Evolutionary conservation across 2,797 vertebrate genomes (phyloP).

Genomic region (Xyrichtys novacula): DNA sequence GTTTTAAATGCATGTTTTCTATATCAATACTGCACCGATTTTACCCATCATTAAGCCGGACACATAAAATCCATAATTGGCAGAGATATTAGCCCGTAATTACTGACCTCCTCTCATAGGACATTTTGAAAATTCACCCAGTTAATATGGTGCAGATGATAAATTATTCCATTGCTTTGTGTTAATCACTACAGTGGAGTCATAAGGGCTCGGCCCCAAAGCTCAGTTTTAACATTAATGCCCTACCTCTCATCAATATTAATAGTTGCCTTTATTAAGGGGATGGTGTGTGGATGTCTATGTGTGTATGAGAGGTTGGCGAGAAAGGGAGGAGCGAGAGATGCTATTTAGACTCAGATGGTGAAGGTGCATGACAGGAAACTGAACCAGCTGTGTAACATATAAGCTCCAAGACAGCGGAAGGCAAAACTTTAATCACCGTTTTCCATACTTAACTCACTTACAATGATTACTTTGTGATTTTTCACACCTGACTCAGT

Average conservation of each 20-base stretch:
- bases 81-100: conserved; percentile 80
- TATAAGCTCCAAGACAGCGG: conserved; percentile 3
- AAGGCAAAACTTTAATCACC: conserved; percentile 3
- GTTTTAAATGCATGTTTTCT: conserved; percentile 80
- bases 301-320: not conserved
- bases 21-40: conserved; percentile 79
- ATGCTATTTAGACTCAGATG: conserved; percentile 25
- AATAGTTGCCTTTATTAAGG: conserved; percentile 80
- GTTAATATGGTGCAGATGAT: conserved; percentile 79
- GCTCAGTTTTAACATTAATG: conserved; percentile 87
- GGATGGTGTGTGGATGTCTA: conserved; percentile 22
- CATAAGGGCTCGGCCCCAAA: conserved; percentile 83
- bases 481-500: not conserved
- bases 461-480: not conserved
- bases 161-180: conserved; percentile 86
- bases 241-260: conserved; percentile 87
- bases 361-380: conserved; percentile 32
- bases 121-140: conserved; percentile 75
- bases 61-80: conserved; percentile 83
- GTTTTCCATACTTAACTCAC: not conserved
- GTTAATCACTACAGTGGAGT: conserved; percentile 86
- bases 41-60: conserved; percentile 79
- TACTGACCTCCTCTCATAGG: conserved; percentile 79
- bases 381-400: conserved; percentile 15
- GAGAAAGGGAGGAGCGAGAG: conserved; percentile 24